Base-by-base conservation (phyloP, 2,113 vertebrate genomes). In the Anolis sagrei region DNA sequence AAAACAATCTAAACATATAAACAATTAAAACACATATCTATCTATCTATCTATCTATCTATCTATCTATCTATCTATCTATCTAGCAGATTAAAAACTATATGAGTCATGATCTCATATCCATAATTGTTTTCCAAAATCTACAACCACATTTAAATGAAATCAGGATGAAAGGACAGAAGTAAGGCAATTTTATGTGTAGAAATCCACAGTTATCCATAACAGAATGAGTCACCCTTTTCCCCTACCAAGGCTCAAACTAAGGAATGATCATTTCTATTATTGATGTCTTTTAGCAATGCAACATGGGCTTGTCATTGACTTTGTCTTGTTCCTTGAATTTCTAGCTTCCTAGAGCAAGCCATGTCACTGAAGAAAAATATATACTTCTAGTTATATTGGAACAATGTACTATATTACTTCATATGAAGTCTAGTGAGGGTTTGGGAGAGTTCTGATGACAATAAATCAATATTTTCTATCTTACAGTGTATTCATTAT, bases 401-500 rank as follows among this genome's bases (percentile, higher is more conserved):
- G 14, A 82, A 77, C 21, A 86, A 36, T 16, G 27, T 44, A 1
- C 51, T 87, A 75, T 84, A 82, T 88, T 82, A 68, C 36, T 88
- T 84, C 58, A 34, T 84, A 36, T 88, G 69, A 79, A 72, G 29
- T 89, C 76, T 79, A 90, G 27, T 48, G 82, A 88, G 73, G 81
- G 86, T 93, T 86, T 85, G 51, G 76, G 78, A 49, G 72, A 89
- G 44, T 90, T 89, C 85, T 49, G 4, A 72, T 88, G 74, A 36
- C 25, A 87, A 8, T 92, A 92, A 92, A 90, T 93, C 81, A 81
- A 29, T 91, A 80, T n/a, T 27, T 89, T 76, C 85, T 86, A 89
- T n/a, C 36, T 85, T 90, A 86, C 77, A 69, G 79, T 89, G 36
- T 87, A 89, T 92, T 90, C 29, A 62, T 90, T 83, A 62, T 86